Evolutionary conservation across 2,797 vertebrate species (phyloP).

Genomic region (Labeo calbasu): DNA sequence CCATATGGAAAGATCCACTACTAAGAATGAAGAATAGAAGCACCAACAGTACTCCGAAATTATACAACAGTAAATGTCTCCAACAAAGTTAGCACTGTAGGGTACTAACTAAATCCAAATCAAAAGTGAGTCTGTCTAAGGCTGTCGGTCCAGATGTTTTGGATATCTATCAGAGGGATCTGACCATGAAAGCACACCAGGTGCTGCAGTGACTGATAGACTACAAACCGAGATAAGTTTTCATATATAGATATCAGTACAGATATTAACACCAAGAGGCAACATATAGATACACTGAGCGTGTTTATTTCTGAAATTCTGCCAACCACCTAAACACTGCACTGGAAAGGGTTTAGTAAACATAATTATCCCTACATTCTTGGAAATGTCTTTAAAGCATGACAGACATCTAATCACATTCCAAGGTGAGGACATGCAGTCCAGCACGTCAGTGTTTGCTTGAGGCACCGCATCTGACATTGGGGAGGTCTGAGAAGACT

Average conservation of each 20-base stretch:
- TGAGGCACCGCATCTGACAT: constrained; percentile 40
- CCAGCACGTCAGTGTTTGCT: constrained; percentile 34
- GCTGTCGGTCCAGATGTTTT: background rate
- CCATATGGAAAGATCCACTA: constrained; percentile 9
- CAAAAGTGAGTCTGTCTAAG: background rate
- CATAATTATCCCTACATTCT: background rate
- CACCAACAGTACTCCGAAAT: background rate
- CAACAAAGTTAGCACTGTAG: background rate
- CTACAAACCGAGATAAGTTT: background rate
- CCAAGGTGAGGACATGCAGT: constrained; percentile 17
- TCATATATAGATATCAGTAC: background rate
- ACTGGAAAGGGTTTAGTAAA: background rate
- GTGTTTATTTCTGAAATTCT: background rate
- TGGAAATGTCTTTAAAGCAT: constrained; percentile 8
- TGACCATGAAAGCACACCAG: constrained; percentile 12
- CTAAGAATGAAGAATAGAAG: constrained; percentile 1
- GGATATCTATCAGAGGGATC: background rate
- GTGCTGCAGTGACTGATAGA: background rate
- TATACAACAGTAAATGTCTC: background rate
- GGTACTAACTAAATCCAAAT: background rate
- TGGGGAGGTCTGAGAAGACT: constrained; percentile 14
- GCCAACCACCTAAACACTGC: background rate
- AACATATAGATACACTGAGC: background rate
- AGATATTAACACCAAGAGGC: constrained; percentile 5
- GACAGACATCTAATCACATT: constrained; percentile 31